Evolutionary conservation across 1,140 invertebrate genomes (phyloP).

Genomic region (Scaptomyza graminum): DNA sequence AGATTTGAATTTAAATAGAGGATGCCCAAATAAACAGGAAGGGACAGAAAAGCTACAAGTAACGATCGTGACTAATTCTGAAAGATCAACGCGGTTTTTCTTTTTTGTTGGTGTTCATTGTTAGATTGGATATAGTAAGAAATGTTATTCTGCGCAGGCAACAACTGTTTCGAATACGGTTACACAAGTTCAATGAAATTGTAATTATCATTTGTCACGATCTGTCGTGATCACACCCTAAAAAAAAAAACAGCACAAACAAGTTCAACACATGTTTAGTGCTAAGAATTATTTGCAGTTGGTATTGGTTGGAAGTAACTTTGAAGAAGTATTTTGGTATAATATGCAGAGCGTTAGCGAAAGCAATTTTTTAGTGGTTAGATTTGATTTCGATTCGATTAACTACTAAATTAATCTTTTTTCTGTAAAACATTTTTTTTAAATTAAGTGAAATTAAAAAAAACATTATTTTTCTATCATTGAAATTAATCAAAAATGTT

Average conservation of each 20-base stretch:
- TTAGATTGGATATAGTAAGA: not conserved
- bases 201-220: slow-evolving; percentile 35
- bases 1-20: slow-evolving; percentile 46
- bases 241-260: not conserved
- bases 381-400: too few relatives aligned
- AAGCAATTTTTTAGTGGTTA: too few relatives aligned
- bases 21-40: slow-evolving; percentile 28
- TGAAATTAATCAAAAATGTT: too few relatives aligned
- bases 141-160: slow-evolving; percentile 7
- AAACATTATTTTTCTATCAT: too few relatives aligned
- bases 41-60: not conserved
- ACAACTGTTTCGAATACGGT: slow-evolving; percentile 3
- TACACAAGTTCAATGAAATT: slow-evolving; percentile 31
- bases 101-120: not conserved
- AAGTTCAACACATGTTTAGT: not conserved
- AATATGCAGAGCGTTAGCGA: too few relatives aligned
- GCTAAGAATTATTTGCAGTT: not conserved
- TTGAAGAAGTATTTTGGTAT: too few relatives aligned
- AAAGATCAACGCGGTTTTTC: not conserved
- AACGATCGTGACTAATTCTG: slow-evolving; percentile 39
- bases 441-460: too few relatives aligned
- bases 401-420: too few relatives aligned
- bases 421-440: too few relatives aligned
- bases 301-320: not conserved
- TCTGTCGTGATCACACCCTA: slow-evolving; percentile 22